Evolutionary conservation across 2,888 invertebrate genomes (phyloP), one percentile per base, ranked within the genome.

Genomic region (Hypomecis punctinalis): DNA sequence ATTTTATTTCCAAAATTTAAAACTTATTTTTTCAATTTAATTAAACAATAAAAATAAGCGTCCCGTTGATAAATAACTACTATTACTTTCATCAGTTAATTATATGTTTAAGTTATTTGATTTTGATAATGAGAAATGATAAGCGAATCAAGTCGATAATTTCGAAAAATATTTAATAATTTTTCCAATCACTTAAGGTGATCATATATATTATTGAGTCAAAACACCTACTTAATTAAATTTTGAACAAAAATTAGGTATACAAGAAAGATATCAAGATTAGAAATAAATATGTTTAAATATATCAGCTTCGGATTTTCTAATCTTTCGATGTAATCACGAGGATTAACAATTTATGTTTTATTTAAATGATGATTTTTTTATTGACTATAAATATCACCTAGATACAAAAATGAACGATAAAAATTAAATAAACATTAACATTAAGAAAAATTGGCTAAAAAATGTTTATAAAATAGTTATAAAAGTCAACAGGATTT

Each of bases 331-430:
- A 37, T 51, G 6, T 6, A 6, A 13, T 39, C 13, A 51, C 1
- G 5, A 49, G 11, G 11, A 13, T 51, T 51, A 9, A 10, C 52
- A 52, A 52, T 52, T 52, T 52, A 23, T 52, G 40, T 52, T 37
- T 6, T 37, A 49, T 36, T 49, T 37, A 49, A 37, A 49, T 5
- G 11, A 8, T 11, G 11, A 7, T 37, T 42, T 40, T 40, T 52
- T 40, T 42, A 33, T 2, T 33, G 33, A 23, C 9, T 13, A 39
- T 51, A 39, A 39, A 51, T 37, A 11, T 11, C 5, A 5, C n/a
- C 7, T 11, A 37, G 8, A 36, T n/a, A 36, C 3, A 35, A 35
- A 9, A 5, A 33, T 0, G 36, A 36, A n/a, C 7, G 51, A 13
- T 13, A 51, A 51, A 51, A 9, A 51, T 35, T 4, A 37, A 13